Evolutionary conservation across 2,797 vertebrate genomes (phyloP), one percentile per base, ranked within the genome.

Genomic region (Apogon talboti): DNA sequence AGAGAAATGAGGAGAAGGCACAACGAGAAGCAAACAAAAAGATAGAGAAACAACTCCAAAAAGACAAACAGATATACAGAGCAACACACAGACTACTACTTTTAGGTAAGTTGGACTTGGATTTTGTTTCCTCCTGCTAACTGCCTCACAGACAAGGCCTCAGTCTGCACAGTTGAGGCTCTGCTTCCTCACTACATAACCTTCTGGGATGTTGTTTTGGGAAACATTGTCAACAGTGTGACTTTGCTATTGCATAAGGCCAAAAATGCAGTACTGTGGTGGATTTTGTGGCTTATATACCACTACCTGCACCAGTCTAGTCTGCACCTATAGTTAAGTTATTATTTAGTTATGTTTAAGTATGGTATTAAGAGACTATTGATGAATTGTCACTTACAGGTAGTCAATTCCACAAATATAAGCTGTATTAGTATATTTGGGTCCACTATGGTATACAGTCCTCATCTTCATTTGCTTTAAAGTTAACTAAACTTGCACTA

Each of bases 11-110:
- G 86, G 96, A 97, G 93, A 98, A 97, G 94, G 95, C 95, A 88
- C 96, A 97, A 89, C 94, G 96, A 82, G 96, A 97, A 92, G 96
- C 96, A 72, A 98, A 97, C 94, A 98, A 97, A 83, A 98, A 97
- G 91, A 98, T 98, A 78, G 96, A 98, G 85, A 97, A 97, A 82
- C 96, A 97, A 90, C 95, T 98, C 87, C 96, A 98, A 86, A 97
- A 98, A 91, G 96, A 98, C 95, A 98, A 98, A 82, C 96, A 98
- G 92, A 94, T 97, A 78, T 98, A 97, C 92, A 92, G 96, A 91
- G 96, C 96, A 84, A 98, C 96, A 68, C 96, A 98, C 94, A 93
- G 96, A 88, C 94, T 98, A 86, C 95, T 98, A 76, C 95, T 98
- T 82, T 89, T 96, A 88, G 96, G 96, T 97, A 88, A 95, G 95